phyloP scores from a whole-genome alignment of 2,888 invertebrate species.

The Electrophaes corylata region DNA sequence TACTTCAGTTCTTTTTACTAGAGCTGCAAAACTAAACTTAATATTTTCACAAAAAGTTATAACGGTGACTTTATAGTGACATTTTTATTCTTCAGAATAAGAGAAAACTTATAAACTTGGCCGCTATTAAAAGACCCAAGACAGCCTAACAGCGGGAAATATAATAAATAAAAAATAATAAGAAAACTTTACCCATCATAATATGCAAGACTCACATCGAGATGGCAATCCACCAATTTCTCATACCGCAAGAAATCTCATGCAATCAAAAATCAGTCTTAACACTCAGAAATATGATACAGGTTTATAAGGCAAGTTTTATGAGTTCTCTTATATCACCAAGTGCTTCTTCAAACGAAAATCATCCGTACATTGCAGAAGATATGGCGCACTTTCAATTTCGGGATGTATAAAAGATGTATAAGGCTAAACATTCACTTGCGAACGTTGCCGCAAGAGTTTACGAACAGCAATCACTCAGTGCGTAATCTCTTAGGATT shows the following conservation, averaged over 20 bases:
- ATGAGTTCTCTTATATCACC: constrained; percentile 1
- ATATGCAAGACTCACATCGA: constrained; percentile 61
- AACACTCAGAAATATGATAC: constrained; percentile 23
- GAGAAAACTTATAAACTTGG: constrained; percentile 22
- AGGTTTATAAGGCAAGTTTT: constrained; percentile 9
- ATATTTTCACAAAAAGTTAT: background rate
- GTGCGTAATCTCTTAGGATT: constrained; percentile 81
- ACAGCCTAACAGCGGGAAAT: constrained; percentile 65
- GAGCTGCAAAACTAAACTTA: too few relatives aligned
- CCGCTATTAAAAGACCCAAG: constrained; percentile 52
- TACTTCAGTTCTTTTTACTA: too few relatives aligned
- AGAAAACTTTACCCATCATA: constrained; percentile 80
- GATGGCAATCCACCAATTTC: constrained; percentile 63
- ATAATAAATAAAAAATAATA: constrained; percentile 82
- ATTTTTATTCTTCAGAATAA: constrained; percentile 7
- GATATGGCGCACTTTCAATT: constrained; percentile 15
- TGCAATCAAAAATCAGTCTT: constrained; percentile 48
- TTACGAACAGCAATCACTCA: constrained; percentile 81
- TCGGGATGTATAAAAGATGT: constrained; percentile 51
- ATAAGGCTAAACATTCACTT: constrained; percentile 72
- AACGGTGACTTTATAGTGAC: background rate
- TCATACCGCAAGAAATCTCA: constrained; percentile 40
- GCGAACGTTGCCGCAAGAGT: constrained; percentile 65
- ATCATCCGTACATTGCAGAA: constrained; percentile 42
- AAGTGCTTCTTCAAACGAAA: constrained; percentile 35